These are phyloP conservation scores for Sarcophaga variegata DNA, from an alignment of 2,888 invertebrate species.

Conservation along the genomic window DNA sequence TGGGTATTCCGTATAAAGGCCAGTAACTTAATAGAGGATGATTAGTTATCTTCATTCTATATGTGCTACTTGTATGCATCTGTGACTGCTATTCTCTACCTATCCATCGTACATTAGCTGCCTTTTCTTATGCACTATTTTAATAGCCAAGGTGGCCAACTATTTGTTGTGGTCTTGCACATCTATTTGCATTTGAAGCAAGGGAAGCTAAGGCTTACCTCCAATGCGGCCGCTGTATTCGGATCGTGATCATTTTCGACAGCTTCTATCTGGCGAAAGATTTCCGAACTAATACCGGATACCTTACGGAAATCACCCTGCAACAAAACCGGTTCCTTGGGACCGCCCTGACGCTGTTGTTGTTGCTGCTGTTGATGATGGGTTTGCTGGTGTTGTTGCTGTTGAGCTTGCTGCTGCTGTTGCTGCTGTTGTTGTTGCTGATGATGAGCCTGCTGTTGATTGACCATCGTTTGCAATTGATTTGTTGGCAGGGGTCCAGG, in stretches of 20 bases:
- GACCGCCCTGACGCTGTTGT: slow-evolving; percentile 82
- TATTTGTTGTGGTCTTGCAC: no score
- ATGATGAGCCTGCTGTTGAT: slow-evolving; percentile 77
- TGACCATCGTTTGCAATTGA: slow-evolving; percentile 83
- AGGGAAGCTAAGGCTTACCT: slow-evolving; percentile 83
- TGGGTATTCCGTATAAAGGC: no score
- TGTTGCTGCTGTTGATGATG: slow-evolving; percentile 77
- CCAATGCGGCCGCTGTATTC: slow-evolving; percentile 94
- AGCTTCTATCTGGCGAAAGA: slow-evolving; percentile 98
- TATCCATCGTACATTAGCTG: no score
- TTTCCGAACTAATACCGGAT: slow-evolving; percentile 97
- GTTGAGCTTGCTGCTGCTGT: slow-evolving; percentile 82
- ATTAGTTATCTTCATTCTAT: no score
- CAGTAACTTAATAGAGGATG: no score
- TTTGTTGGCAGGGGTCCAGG: slow-evolving; percentile 85
- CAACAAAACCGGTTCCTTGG: slow-evolving; percentile 88
- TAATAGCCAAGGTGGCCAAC: no score
- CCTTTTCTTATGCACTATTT: no score
- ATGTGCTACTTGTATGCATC: no score
- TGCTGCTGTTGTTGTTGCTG: slow-evolving; percentile 76
- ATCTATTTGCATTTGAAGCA: not conserved
- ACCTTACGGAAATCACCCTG: slow-evolving; percentile 98
- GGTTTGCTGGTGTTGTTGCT: slow-evolving; percentile 82
- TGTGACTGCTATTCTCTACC: no score
- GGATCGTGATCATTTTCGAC: slow-evolving; percentile 97